Base-by-base conservation (phyloP, 2,888 invertebrate species). In the Caenorhabditis plicata region DNA sequence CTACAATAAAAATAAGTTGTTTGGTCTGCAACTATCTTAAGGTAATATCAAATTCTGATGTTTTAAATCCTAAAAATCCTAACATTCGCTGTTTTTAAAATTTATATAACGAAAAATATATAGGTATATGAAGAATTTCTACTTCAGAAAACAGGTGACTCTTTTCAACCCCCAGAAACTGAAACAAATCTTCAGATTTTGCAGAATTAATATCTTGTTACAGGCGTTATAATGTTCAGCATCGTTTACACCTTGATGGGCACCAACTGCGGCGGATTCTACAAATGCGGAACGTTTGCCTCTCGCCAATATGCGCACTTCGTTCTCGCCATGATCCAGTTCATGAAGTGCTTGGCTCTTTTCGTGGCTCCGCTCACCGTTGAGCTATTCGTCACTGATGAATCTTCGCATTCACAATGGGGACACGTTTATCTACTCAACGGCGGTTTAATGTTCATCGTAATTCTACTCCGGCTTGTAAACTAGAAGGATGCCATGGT, bases 251-350 rank as follows among this genome's bases (percentile, higher is more conserved):
- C 68, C 13, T 51, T 71, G 22, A 64, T 74, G 52, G 72, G 74
- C 2, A 64, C 71, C 9, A 77, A 77, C 51, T 74, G 75, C 32
- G 76, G 75, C 7, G 77, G 76, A 13, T 77, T 75, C 57, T 77
- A 75, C 49, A 77, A 77, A 49, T 76, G 75, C 35, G 76, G 69
- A 35, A 71, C 77, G 0, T 56, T 77, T 31, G 67, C 71, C 7
- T 61, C 74, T 38, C 54, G 74, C 15, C 72, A 72, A 41, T 72
- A 72, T 42, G 72, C 69, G n/a, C 72, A 72, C 27, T 72, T 76
- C 32, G 71, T 76, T 7, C 55, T 76, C 1, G 73, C 75, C 0
- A 68, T 63, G 53, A 70, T 73, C 27, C 76, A 76, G 32, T 73
- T 76, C 61, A 71, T 73, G 61, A 76, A 76, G 45, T 75, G 75